phyloP scores from a whole-genome alignment of 2,113 vertebrate genomes.

The Xiphophorus hellerii region DNA sequence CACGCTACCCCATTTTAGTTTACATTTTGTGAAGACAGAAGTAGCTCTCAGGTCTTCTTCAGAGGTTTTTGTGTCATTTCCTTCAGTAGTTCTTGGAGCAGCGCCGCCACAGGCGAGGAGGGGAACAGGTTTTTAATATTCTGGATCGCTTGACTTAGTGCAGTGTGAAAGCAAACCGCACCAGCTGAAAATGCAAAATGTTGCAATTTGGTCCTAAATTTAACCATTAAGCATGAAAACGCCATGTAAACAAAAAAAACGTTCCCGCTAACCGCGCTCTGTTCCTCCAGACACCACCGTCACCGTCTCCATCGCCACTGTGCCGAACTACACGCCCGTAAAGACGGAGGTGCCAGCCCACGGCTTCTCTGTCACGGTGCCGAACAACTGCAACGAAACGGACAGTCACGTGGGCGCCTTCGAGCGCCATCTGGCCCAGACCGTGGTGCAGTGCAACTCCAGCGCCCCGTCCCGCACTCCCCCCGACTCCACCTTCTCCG shows the following conservation, averaged over 20 bases:
- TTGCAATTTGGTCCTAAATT: too few species aligned
- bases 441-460: constrained; percentile 85
- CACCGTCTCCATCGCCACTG: constrained; percentile 90
- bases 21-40: too few species aligned
- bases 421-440: constrained; percentile 85
- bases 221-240: not conserved
- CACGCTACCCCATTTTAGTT: too few species aligned
- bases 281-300: constrained; percentile 86
- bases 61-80: too few species aligned
- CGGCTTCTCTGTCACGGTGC: constrained; percentile 88
- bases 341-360: constrained; percentile 92
- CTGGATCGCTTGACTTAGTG: too few species aligned
- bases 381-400: constrained; percentile 84
- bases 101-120: too few species aligned
- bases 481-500: constrained; percentile 94
- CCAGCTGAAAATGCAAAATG: too few species aligned
- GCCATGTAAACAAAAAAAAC: not conserved
- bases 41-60: too few species aligned
- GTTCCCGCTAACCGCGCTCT: constrained; percentile 1
- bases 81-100: too few species aligned
- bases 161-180: too few species aligned
- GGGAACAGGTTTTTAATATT: too few species aligned
- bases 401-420: constrained; percentile 82
- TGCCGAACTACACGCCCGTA: constrained; percentile 87
- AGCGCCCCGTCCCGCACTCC: constrained; percentile 88